phyloP scores from a whole-genome alignment of 30 jellyfish, hydroid and myxozoan genomes.

The Pseudorhiza aurosa region DNA sequence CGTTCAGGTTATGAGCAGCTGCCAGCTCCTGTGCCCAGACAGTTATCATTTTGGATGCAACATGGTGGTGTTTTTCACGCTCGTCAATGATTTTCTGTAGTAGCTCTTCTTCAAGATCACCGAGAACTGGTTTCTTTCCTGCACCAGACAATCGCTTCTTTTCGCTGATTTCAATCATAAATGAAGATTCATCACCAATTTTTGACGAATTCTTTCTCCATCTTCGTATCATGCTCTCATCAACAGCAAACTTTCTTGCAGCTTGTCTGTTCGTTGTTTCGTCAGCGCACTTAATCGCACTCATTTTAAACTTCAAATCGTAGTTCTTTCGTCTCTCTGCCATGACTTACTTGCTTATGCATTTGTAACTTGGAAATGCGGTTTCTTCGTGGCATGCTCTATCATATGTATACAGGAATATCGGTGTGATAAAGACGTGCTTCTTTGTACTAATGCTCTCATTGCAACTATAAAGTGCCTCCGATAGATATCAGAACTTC shows the following conservation, averaged over 20 bases:
- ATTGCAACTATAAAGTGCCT: too few relatives aligned
- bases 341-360: conserved; percentile 38
- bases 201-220: conserved; percentile 26
- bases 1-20: conserved; percentile 23
- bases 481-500: conserved; percentile 1
- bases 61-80: conserved; percentile 31
- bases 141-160: too few relatives aligned
- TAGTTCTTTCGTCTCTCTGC: conserved; percentile 36
- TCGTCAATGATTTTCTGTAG: too few relatives aligned
- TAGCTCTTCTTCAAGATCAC: too few relatives aligned
- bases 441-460: too few relatives aligned
- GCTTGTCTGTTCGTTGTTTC: conserved; percentile 49
- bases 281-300: conserved; percentile 52
- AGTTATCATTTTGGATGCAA: conserved; percentile 20
- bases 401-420: conserved; percentile 7
- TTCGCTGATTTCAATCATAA: neutral
- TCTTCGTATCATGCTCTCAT: conserved; percentile 38
- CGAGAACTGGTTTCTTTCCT: too few relatives aligned
- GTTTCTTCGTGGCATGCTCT: conserved; percentile 28
- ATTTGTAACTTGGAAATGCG: conserved; percentile 20
- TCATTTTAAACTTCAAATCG: conserved; percentile 31
- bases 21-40: conserved; percentile 61
- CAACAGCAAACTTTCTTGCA: conserved; percentile 45
- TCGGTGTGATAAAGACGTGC: too few relatives aligned
- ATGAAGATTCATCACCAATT: conserved; percentile 20